Conservation (phyloP, 1,140 invertebrate genomes). For the Drosophila willistoni region DNA sequence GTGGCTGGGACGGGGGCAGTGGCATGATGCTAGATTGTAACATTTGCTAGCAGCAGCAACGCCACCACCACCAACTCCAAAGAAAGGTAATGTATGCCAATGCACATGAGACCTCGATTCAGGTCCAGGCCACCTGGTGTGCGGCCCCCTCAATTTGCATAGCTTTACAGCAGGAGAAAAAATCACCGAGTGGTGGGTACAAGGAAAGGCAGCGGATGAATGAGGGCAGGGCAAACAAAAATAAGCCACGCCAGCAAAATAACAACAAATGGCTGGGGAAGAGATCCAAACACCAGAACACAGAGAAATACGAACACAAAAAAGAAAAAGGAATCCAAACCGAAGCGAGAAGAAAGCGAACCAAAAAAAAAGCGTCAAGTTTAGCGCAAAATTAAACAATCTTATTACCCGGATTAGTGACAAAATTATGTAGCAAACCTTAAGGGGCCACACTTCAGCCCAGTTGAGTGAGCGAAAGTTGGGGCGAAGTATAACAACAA, state of each 20-base stretch:
- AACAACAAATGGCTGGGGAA: conserved; percentile 24
- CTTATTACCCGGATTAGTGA: conserved; percentile 81
- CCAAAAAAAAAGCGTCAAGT: conserved; percentile 68
- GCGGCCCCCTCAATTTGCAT: conserved; percentile 72
- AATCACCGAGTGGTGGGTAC: too few species aligned
- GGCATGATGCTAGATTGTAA: conserved; percentile 64
- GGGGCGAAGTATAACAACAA: background rate
- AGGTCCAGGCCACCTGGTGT: conserved; percentile 34
- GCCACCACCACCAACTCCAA: background rate
- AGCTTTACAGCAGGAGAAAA: conserved; percentile 42
- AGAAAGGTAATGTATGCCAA: conserved; percentile 68
- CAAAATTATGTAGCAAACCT: conserved; percentile 75
- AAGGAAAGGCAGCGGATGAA: conserved; percentile 7
- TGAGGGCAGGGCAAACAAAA: conserved; percentile 54
- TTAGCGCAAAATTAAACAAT: conserved; percentile 82
- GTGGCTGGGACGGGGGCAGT: background rate
- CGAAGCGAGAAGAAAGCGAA: conserved; percentile 33
- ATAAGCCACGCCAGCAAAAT: conserved; percentile 51
- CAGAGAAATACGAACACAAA: conserved; percentile 17
- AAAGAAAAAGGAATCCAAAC: conserved; percentile 11
- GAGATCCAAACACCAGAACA: background rate
- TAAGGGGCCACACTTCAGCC: background rate
- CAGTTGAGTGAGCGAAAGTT: background rate
- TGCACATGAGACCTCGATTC: conserved; percentile 69
- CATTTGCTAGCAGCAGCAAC: conserved; percentile 55